Evolutionary conservation across 1,140 invertebrate species (phyloP), one percentile per base, ranked within the genome.

Genomic region (Drosophila kikkawai): DNA sequence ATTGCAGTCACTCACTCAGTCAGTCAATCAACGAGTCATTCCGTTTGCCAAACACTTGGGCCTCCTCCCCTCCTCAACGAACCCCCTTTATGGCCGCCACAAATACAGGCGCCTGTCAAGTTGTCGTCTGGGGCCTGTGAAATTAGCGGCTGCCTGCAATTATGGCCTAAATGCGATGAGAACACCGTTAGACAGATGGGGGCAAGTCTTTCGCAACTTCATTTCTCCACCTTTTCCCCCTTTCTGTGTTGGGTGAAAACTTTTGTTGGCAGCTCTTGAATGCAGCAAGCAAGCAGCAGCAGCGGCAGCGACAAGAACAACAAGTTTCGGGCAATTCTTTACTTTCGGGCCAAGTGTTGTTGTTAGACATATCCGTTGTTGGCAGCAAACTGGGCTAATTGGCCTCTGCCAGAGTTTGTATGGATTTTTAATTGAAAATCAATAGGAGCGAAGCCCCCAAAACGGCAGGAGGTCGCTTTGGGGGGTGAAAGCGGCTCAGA

Each of bases 391-490:
- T 88, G 70, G 84, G 84, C 84, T 88, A 88, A 88, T 88, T 88
- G 84, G 74, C 82, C 84, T 66, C 67, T 41, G 48, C 44, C 70
- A 22, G 58, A 63, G 56, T 65, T 85, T 82, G 80, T 81, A 80
- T 90, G 84, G 78, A 81, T 90, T 88, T 90, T 90, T 88, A 88
- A 88, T 88, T 88, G 84, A 88, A 88, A 88, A 88, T 88, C 84
- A 88, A 88, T 88, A 88, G 63, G 45, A 68, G 75, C 79, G 69
- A 66, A 67, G 68, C 51, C 66, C 60, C 64, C 17, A 48, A 37
- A 37, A 22, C 7, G 4, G 45, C 9, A 34, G 42, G n/a, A 19
- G 44, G 44, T 45, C 47, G 13, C 4, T 22, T 2, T 32, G 13
- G 11, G 11, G 8, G 34, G 15, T 37, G 34, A 55, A 26, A 39